A percentile compares a stretch with the other conserved stretches of the same genome.
Conservation (phyloP, 2,113 vertebrate genomes). For the Spizaetus ornatus region DNA sequence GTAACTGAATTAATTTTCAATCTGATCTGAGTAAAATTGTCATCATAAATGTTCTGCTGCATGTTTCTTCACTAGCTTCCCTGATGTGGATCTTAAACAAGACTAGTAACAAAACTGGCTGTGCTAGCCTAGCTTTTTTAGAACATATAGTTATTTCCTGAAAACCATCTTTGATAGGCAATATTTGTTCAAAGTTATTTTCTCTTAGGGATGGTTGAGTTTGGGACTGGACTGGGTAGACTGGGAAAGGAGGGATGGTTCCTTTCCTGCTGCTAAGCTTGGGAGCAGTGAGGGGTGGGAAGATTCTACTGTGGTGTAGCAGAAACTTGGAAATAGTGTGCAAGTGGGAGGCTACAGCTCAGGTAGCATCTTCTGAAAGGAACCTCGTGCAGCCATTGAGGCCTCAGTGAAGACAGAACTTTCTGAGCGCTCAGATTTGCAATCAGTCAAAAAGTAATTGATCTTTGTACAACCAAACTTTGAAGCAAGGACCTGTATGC, state of each 20-base stretch:
- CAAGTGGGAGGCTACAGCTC: not conserved
- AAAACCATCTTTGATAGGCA: not conserved
- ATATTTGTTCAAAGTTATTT: not conserved
- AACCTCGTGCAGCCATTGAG: not conserved
- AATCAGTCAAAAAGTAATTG: not conserved
- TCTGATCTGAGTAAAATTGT: not conserved
- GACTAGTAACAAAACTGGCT: not conserved
- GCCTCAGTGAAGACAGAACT: not conserved
- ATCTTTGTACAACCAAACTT: not conserved
- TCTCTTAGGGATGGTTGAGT: not conserved
- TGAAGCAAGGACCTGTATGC: not conserved
- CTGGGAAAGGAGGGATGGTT: not conserved
- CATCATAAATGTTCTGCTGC: not conserved
- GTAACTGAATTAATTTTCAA: not conserved
- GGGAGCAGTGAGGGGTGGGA: not conserved
- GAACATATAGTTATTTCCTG: not conserved
- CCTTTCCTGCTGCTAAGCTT: not conserved
- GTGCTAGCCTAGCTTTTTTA: not conserved
- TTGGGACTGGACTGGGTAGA: not conserved
- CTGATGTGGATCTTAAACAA: not conserved
- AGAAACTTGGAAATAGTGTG: not conserved
- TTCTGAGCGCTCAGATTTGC: not conserved
- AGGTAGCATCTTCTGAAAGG: not conserved
- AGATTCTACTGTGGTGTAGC: not conserved
- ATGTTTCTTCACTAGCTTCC: not conserved